phyloP scores from a whole-genome alignment of 2,113 vertebrate species.

The Macroglossus sobrinus region DNA sequence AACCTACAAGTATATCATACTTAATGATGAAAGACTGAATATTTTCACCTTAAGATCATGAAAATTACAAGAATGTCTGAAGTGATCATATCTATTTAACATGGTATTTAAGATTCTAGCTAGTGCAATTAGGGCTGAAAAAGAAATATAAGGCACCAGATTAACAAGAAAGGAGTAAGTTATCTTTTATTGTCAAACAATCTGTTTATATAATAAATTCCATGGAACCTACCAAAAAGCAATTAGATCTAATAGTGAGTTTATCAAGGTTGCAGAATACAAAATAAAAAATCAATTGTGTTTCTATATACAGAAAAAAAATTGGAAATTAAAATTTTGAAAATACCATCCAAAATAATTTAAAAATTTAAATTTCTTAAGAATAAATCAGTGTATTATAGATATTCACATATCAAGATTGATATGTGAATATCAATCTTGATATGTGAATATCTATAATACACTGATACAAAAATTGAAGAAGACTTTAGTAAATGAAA shows the following conservation, averaged over 20 bases:
- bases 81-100: neutral
- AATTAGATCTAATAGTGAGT: neutral
- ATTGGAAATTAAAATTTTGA: neutral
- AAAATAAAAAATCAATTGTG: neutral
- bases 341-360: neutral
- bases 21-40: neutral
- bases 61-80: neutral
- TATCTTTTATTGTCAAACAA: neutral
- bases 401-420: too few species aligned
- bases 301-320: neutral
- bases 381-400: too few species aligned
- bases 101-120: neutral
- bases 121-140: neutral
- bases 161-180: neutral
- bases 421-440: too few species aligned
- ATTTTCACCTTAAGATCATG: neutral
- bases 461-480: neutral
- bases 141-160: neutral
- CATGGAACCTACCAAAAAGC: neutral
- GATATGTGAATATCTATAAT: neutral
- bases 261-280: neutral
- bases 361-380: neutral
- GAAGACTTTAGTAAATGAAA: neutral
- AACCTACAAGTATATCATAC: neutral
- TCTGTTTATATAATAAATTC: neutral